Conservation (phyloP, 2,113 vertebrate species). For the Pavo muticus region DNA sequence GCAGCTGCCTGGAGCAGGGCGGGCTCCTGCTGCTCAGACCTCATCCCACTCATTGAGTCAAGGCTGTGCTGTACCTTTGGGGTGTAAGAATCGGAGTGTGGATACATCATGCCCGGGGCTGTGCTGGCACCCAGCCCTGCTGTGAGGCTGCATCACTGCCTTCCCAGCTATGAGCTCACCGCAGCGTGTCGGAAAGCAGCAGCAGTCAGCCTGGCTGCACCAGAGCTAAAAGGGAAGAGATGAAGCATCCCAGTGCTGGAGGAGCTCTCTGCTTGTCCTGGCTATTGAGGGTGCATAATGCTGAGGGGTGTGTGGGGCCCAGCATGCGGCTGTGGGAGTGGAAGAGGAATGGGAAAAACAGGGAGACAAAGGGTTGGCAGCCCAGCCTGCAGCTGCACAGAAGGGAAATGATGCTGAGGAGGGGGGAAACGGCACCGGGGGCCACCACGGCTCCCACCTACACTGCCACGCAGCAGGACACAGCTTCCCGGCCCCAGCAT, state of each 20-base stretch:
- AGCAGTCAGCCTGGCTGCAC: background rate
- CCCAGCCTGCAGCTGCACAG: background rate
- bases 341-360: background rate
- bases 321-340: background rate
- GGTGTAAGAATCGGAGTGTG: fast-evolving
- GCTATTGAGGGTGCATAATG: background rate
- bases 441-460: background rate
- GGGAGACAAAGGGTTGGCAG: background rate
- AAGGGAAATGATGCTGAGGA: background rate
- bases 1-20: background rate
- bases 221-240: background rate
- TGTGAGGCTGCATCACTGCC: background rate
- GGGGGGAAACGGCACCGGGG: background rate
- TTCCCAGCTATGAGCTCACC: conserved; percentile 6
- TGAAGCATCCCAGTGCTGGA: background rate
- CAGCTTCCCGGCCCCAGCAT: background rate
- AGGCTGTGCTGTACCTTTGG: background rate
- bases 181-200: background rate
- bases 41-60: fast-evolving
- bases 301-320: background rate
- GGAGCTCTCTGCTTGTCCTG: background rate
- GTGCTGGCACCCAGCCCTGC: background rate
- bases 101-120: background rate
- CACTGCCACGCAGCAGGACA: background rate
- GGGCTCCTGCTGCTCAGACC: fast-evolving